Base-by-base conservation (phyloP, 2,888 invertebrate species). In the Harpagoxenus sublaevis region DNA sequence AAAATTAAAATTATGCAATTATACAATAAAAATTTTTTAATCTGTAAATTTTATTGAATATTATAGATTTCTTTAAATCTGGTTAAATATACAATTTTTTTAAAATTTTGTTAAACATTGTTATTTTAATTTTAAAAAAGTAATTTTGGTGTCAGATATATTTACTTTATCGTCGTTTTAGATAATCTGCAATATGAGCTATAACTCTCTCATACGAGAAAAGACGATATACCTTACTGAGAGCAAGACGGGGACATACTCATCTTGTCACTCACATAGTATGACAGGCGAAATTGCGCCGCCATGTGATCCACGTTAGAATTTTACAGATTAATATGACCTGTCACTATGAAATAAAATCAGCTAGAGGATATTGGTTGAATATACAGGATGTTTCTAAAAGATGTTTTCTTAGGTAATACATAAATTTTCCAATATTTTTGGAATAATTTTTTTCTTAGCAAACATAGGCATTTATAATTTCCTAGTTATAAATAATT, bases 261-360 rank as follows among this genome's bases (percentile, higher is more conserved):
- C 70, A 70, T 70, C 53, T 70, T 70, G 70, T 70, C 70, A 35
- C 35, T 70, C 35, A 53, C n/a, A 35, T 53, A 35, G 35, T 18
- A 53, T 70, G 70, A 70, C 70, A 53, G 23, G 70, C 53, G 35
- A 70, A 70, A 70, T 70, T 70, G 70, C 70, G 23, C 53, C 51
- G 70, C n/a, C 51, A 51, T 70, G 53, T 70, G 70, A 70, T 70
- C 70, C 53, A 70, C 53, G 70, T 53, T 70, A 53, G 70, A 70
- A 70, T 53, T 53, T 70, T 70, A 53, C n/a, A 70, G 53, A 70
- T 70, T 70, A 70, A 70, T 70, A 70, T 35, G 35, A 53, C 35
- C 53, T 53, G 53, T 70, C 53, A 70, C 70, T 70, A 53, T 70
- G n/a, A 70, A 70, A 70, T 70, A 70, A 70, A 70, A 53, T 70